phyloP scores from a whole-genome alignment of 2,888 invertebrate species.

The Hipparchia semele region DNA sequence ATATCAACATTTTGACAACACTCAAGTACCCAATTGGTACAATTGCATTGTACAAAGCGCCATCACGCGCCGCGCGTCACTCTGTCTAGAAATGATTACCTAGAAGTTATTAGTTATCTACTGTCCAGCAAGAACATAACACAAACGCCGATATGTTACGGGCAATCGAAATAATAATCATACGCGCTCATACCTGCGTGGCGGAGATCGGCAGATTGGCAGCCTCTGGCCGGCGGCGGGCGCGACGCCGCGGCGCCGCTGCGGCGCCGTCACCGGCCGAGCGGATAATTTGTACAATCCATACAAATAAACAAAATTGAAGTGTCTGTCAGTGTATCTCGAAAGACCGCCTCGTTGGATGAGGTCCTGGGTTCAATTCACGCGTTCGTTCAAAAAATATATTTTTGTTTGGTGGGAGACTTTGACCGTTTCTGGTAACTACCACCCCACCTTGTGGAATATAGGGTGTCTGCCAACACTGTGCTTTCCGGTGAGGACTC shows the following conservation, averaged over 20 bases:
- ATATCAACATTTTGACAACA: too few relatives aligned
- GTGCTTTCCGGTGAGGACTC: too few relatives aligned
- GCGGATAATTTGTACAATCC: constrained; percentile 2
- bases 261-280: constrained; percentile 27
- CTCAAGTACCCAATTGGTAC: too few relatives aligned
- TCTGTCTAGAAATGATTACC: not conserved
- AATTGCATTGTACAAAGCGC: too few relatives aligned
- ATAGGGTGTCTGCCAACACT: too few relatives aligned
- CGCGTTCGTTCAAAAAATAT: too few relatives aligned
- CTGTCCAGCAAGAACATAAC: not conserved
- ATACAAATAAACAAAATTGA: not conserved
- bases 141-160: constrained; percentile 2
- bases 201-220: not conserved
- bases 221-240: constrained; percentile 28
- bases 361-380: too few relatives aligned
- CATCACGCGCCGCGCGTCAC: not conserved
- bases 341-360: too few relatives aligned
- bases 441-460: too few relatives aligned
- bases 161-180: constrained; percentile 18
- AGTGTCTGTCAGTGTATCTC: too few relatives aligned
- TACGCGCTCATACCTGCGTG: constrained; percentile 25
- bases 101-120: not conserved
- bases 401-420: too few relatives aligned
- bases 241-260: constrained; percentile 30
- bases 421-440: too few relatives aligned